Base-by-base conservation (phyloP, 2,797 vertebrate genomes). In the Pseudotriccus pelzelni region DNA sequence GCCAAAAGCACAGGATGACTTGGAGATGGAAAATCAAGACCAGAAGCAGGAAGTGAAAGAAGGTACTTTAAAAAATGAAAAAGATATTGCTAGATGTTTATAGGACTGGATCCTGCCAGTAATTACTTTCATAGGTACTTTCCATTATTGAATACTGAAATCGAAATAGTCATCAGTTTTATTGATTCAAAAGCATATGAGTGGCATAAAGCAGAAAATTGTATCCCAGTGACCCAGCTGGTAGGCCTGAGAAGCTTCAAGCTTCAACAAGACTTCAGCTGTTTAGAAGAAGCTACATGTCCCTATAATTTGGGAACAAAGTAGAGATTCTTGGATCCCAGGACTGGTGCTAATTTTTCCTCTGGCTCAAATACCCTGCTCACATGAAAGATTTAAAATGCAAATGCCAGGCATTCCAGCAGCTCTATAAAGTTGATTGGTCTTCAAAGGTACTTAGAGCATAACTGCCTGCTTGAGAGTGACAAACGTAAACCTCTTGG, bases 41-140 rank as follows among this genome's bases (percentile, higher is more conserved):
- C 98, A 99, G 84, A 98, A 97, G 94, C 98, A 98, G 93, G 99
- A 99, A 90, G 96, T 97, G 53, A 99, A 99, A 97, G 99, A 99
- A 98, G 99, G 99, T 94, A 97, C 55, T 76, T 91, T 18, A 13
- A 76, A 77, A 94, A 92, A 67, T 39, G 3, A 44, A 84, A 89
- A 77, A 18, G 11, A 58, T 74, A 17, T 76, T 89, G 30, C 89
- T 90, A 69, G 17, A 49, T 28, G 25, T 90, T 90, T 84, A 41
- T 93, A 86, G 66, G n/a, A 59, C 37, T 28, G 16, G 24, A n/a
- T 90, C 63, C 24, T 86, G 37, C 36, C 60, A 72, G 68, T 46
- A 70, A 27, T 64, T 95, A 59, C 19, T 87, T 63, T 92, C 27
- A 34, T 68, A 73, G 55, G 55, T 75, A 93, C 25, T 77, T 75